Evolutionary conservation across 2,888 invertebrate genomes (phyloP).

Genomic region (Euproctis similis): DNA sequence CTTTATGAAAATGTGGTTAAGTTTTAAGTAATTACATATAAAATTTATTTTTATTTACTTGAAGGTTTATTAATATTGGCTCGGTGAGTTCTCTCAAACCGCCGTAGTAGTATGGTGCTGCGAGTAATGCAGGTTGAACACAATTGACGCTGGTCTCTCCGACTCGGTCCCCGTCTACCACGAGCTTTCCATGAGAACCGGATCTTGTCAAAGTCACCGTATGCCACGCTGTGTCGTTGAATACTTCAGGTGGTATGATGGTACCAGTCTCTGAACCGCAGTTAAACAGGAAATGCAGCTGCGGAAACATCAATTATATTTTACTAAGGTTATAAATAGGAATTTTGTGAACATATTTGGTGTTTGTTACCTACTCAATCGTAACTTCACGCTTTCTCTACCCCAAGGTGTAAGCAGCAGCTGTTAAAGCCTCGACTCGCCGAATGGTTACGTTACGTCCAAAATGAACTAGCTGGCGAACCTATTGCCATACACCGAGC

Average conservation of each 20-base stretch:
- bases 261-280: conserved; percentile 79
- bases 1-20: no score
- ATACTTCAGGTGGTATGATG: conserved; percentile 72
- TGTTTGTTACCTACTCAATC: no score
- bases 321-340: no score
- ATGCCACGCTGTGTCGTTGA: conserved; percentile 89
- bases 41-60: conserved; percentile 28
- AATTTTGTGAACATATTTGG: no score
- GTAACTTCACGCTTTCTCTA: no score
- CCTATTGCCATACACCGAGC: no score
- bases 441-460: no score
- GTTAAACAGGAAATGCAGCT: conserved; percentile 83
- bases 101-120: conserved; percentile 86
- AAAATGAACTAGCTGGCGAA: no score
- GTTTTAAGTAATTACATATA: no score
- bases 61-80: conserved; percentile 31
- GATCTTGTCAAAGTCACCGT: conserved; percentile 80
- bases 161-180: conserved; percentile 77
- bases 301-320: conserved; percentile 9
- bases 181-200: conserved; percentile 78
- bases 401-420: no score
- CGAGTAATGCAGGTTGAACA: conserved; percentile 72
- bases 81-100: conserved; percentile 77
- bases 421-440: no score
- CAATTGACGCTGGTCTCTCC: conserved; percentile 69